Conservation (phyloP, 2,113 vertebrate species). For the Fregata magnificens region DNA sequence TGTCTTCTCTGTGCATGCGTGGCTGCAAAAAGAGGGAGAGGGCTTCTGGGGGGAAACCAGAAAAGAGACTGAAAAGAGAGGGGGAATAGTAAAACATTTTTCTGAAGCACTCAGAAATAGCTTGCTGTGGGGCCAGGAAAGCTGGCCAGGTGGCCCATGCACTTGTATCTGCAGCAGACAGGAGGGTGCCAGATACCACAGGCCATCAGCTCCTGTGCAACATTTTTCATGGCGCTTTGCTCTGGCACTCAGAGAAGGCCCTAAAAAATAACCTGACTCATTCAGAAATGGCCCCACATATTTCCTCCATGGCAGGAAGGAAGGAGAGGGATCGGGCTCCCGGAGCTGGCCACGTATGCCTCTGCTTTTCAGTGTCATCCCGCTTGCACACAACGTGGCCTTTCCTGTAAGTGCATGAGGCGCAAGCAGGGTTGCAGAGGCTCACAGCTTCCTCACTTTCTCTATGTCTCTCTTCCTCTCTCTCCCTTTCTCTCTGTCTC, state of each 20-base stretch:
- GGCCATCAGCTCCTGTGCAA: neutral
- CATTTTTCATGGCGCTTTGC: neutral
- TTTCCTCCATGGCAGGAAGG: neutral
- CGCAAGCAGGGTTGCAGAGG: neutral
- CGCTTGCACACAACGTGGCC: neutral
- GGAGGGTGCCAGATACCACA: neutral
- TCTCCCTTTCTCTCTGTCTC: neutral
- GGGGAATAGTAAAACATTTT: neutral
- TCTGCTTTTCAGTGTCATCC: neutral
- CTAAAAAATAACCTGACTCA: neutral
- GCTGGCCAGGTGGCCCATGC: neutral
- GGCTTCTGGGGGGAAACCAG: neutral
- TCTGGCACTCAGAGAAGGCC: neutral
- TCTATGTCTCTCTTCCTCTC: neutral
- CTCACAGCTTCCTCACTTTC: neutral
- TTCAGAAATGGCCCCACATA: neutral
- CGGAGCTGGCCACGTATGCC: neutral
- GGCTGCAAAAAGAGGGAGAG: neutral
- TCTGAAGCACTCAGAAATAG: neutral
- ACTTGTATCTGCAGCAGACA: neutral
- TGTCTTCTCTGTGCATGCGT: neutral
- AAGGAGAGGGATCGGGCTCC: neutral
- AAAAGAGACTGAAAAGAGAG: neutral
- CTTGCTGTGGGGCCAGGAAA: neutral
- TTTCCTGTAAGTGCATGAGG: neutral